phyloP scores from a whole-genome alignment of 2,888 invertebrate genomes.

The Heterodera filipjevi region DNA sequence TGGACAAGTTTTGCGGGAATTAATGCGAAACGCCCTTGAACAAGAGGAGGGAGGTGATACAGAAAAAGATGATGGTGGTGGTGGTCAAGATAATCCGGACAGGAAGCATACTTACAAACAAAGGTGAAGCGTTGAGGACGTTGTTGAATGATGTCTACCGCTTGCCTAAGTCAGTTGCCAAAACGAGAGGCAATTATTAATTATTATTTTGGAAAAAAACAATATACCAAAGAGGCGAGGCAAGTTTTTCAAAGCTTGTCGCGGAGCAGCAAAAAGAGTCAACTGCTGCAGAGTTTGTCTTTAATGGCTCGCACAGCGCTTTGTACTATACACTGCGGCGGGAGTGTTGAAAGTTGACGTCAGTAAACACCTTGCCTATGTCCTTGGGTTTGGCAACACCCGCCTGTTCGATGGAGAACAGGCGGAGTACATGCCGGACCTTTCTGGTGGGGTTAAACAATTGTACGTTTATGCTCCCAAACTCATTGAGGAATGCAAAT shows the following conservation, averaged over 20 bases:
- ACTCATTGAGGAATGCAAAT: conserved; percentile 30
- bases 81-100: too few species aligned
- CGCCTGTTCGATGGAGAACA: background rate
- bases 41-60: too few species aligned
- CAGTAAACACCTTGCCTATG: background rate
- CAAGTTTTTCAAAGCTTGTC: background rate
- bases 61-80: too few species aligned
- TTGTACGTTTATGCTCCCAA: conserved; percentile 34
- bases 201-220: background rate
- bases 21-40: too few species aligned
- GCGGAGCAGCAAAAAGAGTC: background rate
- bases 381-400: background rate
- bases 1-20: too few species aligned
- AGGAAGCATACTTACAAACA: background rate
- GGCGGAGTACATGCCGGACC: conserved; percentile 26
- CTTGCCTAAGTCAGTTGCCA: background rate
- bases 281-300: background rate
- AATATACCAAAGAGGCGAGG: background rate
- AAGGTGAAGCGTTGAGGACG: background rate
- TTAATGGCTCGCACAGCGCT: background rate
- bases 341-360: background rate
- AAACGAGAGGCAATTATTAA: background rate
- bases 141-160: background rate
- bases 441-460: conserved; percentile 22
- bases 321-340: background rate